Evolutionary conservation across 2,113 vertebrate genomes (phyloP).

Genomic region (Panthera leo): DNA sequence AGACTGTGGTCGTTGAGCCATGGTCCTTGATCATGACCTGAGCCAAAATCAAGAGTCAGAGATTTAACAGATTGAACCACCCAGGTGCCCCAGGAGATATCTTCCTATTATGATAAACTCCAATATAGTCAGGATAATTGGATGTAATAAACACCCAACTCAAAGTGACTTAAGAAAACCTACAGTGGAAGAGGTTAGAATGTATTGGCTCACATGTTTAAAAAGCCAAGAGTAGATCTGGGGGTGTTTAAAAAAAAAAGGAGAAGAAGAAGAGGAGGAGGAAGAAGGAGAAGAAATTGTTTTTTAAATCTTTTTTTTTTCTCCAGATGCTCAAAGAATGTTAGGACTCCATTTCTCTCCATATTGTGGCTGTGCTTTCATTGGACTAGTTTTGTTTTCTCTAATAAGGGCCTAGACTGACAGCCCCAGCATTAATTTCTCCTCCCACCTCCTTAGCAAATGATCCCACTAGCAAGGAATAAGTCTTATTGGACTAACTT

Average conservation of each 20-base stretch:
- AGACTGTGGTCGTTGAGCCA: not conserved
- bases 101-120: not conserved
- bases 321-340: not conserved
- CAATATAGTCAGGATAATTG: not conserved
- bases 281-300: not conserved
- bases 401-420: not conserved
- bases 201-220: not conserved
- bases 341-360: not conserved
- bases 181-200: not conserved
- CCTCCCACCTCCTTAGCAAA: not conserved
- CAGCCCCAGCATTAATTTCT: not conserved
- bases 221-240: slow-evolving; percentile 5
- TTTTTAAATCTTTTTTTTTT: not conserved
- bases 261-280: not conserved
- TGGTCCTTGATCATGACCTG: not conserved
- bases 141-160: not conserved
- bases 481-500: not conserved
- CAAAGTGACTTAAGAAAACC: slow-evolving; percentile 27
- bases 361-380: not conserved
- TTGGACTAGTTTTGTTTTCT: slow-evolving; percentile 17
- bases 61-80: too few species aligned
- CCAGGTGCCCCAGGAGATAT: not conserved
- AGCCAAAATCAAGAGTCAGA: too few species aligned
- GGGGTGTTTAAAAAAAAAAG: not conserved
- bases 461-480: not conserved